Base-by-base conservation (phyloP, 2,113 vertebrate genomes). In the Charina bottae region DNA sequence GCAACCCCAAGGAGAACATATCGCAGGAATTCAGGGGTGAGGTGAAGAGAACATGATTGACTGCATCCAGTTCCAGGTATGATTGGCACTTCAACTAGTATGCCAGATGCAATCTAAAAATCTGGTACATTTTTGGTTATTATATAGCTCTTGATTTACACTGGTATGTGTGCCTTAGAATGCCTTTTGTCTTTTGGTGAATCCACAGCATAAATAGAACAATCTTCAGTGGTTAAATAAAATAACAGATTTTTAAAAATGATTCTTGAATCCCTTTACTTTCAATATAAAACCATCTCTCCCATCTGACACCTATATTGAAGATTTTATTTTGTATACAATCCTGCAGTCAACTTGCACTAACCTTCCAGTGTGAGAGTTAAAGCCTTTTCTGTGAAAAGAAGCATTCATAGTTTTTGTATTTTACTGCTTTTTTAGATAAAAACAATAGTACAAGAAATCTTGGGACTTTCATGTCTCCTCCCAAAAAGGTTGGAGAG, bases 391-490 rank as follows among this genome's bases (percentile, higher is more conserved):
- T 42, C 10, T 8, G 4, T 85, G 90, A 68, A 60, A 64, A n/a
- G 8, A 84, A 23, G 26, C 55, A 55, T 64, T 0, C 12, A 23
- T 55, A 0, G 8, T 64, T 13, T 37, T 93, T 21, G 46, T 17
- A 92, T 24, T 4, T 42, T 56, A 93, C 55, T 72, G 72, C 46
- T 94, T 53, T 42, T 95, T 58, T 96, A 99, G 99, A 96, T 96
- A 97, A 98, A 90, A 56, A 85, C 0, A 93, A 64, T 15, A 64
- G 1, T 54, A 56, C 89, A 56, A 96, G 96, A 95, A 99, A 96
- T 94, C 97, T 99, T 93, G 99, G 99, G 88, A 98, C 97, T 64
- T 99, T 99, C 96, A 28, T 98, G 42, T 97, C 98, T 64, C 91
- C 98, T 46, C 99, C 98, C 4, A 97, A 96, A 94, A 98, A 97